phyloP scores from a whole-genome alignment of 2,888 invertebrate genomes.

The Neria commutata region DNA sequence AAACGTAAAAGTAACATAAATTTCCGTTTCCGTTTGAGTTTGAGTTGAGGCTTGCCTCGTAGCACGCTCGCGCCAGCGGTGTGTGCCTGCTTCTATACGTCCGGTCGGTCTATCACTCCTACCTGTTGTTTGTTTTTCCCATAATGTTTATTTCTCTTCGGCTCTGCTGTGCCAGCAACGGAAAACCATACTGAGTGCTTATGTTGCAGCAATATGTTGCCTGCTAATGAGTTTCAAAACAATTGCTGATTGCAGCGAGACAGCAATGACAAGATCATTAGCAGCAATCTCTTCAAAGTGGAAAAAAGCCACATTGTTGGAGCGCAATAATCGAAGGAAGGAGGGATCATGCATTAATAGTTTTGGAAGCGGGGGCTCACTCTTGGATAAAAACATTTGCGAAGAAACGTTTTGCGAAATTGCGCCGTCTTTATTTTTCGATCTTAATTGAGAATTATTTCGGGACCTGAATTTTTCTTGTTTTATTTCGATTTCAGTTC shows the following conservation, averaged over 20 bases:
- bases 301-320: not conserved
- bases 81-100: no score
- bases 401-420: no score
- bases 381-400: no score
- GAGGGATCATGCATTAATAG: no score
- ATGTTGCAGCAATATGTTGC: not conserved
- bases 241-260: not conserved
- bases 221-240: not conserved
- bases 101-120: no score
- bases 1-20: conserved; percentile 37
- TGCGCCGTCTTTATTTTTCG: no score
- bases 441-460: no score
- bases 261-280: not conserved
- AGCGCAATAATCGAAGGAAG: no score
- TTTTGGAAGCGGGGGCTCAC: no score
- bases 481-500: no score
- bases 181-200: not conserved
- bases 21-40: conserved; percentile 46
- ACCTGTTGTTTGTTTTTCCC: not conserved
- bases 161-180: not conserved
- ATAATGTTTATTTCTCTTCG: not conserved
- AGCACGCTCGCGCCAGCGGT: no score
- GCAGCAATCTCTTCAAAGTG: not conserved
- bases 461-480: no score
- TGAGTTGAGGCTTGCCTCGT: conserved; percentile 6